These are phyloP conservation scores for Linyphia triangularis DNA, from an alignment of 2,888 invertebrate genomes.

Conservation along the genomic window DNA sequence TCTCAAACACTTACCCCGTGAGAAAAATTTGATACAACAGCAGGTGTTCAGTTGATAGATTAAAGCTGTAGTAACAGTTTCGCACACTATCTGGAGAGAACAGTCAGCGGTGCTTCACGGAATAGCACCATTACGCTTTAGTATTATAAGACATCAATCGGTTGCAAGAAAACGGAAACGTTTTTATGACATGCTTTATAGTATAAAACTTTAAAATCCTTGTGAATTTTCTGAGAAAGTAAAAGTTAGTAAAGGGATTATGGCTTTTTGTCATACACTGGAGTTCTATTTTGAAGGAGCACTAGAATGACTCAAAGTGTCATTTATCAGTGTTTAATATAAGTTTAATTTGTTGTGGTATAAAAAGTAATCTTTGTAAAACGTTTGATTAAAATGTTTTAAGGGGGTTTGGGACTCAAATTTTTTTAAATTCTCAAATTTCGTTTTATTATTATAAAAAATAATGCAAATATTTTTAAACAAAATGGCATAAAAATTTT, in stretches of 20 bases:
- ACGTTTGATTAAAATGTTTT: no score
- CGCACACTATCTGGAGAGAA: slow-evolving; percentile 1
- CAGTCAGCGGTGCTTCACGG: slow-evolving; percentile 9
- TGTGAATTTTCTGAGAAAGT: background rate
- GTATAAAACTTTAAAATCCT: background rate
- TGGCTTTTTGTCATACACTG: background rate
- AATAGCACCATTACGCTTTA: slow-evolving; percentile 32
- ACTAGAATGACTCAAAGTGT: no score
- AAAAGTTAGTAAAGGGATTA: background rate
- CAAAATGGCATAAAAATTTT: no score
- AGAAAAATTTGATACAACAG: slow-evolving; percentile 2
- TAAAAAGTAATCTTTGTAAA: no score
- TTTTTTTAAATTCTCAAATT: no score
- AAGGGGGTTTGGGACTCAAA: no score
- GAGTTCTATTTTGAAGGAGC: no score
- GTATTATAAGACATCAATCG: slow-evolving; percentile 19
- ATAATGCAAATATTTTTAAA: no score
- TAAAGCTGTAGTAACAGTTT: slow-evolving; percentile 14
- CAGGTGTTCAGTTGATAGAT: slow-evolving; percentile 48
- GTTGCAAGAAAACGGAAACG: background rate
- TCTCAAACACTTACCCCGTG: background rate
- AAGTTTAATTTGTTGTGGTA: no score
- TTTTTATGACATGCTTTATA: background rate
- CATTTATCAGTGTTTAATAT: no score
- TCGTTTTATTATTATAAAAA: no score